These are phyloP conservation scores for Lottia gigantea DNA, from an alignment of 2,888 invertebrate genomes.

Conservation along the genomic window DNA sequence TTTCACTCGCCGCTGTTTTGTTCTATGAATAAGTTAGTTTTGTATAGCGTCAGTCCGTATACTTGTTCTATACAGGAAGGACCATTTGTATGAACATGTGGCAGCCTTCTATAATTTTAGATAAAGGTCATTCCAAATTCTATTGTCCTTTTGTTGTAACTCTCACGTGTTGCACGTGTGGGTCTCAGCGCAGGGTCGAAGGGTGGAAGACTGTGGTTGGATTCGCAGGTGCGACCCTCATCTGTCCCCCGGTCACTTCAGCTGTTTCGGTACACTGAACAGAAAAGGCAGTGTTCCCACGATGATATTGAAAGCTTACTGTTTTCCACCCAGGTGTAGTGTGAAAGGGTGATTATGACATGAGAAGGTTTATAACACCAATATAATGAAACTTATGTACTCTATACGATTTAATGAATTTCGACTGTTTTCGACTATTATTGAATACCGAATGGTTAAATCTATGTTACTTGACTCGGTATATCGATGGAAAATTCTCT, in stretches of 20 bases:
- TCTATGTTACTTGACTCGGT: too few relatives aligned
- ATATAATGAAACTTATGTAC: neutral
- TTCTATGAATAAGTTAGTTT: too few relatives aligned
- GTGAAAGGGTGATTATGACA: neutral
- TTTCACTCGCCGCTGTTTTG: too few relatives aligned
- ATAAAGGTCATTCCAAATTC: neutral
- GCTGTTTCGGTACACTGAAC: slow-evolving; percentile 6
- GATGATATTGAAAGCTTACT: neutral
- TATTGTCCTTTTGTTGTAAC: slow-evolving; percentile 2
- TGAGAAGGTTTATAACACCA: neutral
- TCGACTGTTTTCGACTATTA: too few relatives aligned
- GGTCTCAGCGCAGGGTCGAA: neutral
- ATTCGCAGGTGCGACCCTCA: slow-evolving; percentile 7
- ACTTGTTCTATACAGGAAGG: neutral
- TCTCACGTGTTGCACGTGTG: slow-evolving; percentile 3
- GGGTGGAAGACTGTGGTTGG: neutral
- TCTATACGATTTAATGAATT: too few relatives aligned
- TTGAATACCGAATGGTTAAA: too few relatives aligned
- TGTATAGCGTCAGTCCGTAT: too few relatives aligned
- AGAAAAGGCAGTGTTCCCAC: neutral
- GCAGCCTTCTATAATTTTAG: neutral
- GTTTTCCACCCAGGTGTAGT: neutral
- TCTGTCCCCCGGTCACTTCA: slow-evolving; percentile 5
- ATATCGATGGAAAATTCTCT: too few relatives aligned
- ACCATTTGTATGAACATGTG: neutral